phyloP scores from a whole-genome alignment of 2,888 invertebrate genomes.

The Metellina segmentata region DNA sequence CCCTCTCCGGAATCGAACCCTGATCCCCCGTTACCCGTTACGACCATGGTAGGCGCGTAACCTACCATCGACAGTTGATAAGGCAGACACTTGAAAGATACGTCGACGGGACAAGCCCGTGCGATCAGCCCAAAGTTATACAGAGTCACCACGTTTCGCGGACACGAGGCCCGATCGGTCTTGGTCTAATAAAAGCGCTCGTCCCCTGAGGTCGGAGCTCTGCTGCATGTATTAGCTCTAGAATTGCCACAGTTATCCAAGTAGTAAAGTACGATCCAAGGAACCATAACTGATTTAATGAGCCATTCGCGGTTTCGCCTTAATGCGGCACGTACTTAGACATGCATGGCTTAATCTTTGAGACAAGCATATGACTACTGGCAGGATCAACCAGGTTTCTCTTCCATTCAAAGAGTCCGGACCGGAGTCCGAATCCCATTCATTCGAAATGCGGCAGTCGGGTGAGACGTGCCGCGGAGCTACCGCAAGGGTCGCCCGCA shows the following conservation, averaged over 20 bases:
- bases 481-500: too few relatives aligned
- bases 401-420: too few relatives aligned
- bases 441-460: too few relatives aligned
- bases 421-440: too few relatives aligned
- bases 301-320: conserved; percentile 85
- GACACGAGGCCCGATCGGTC: conserved; percentile 82
- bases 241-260: conserved; percentile 86
- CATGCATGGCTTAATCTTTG: conserved; percentile 85
- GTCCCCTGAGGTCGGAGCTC: conserved; percentile 81
- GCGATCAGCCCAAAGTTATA: conserved; percentile 70
- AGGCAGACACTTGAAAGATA: conserved; percentile 86
- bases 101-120: conserved; percentile 82
- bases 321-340: conserved; percentile 84
- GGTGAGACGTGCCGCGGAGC: too few relatives aligned
- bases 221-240: conserved; percentile 86
- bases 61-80: conserved; percentile 87
- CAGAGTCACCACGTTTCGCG: conserved; percentile 60
- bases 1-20: conserved; percentile 88
- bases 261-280: conserved; percentile 84
- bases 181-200: conserved; percentile 84
- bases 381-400: conserved; percentile 84
- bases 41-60: conserved; percentile 86
- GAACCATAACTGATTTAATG: conserved; percentile 85
- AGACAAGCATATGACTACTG: conserved; percentile 86
- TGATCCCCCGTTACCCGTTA: conserved; percentile 88